Evolutionary conservation across 2,888 invertebrate species (phyloP), one percentile per base, ranked within the genome.

Genomic region (Tineola bisselliella): DNA sequence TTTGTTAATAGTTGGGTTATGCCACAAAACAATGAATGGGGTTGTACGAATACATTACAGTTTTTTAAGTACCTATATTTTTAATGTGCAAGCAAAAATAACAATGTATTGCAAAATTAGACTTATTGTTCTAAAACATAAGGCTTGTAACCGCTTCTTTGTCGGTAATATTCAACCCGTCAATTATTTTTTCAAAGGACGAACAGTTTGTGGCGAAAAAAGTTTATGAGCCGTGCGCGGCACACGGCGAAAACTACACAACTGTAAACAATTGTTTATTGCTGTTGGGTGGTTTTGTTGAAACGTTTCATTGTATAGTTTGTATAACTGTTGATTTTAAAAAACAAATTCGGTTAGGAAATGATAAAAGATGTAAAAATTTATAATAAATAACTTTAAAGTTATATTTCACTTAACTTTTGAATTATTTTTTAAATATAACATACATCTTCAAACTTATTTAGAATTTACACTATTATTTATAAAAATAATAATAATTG

Each of bases 1-100:
- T 79, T 83, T 76, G 77, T 75, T 70, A 75, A 78, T 73, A 75
- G 73, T 76, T 72, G 65, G 69, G 66, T 65, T 54, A 54, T 54
- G 54, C 19, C 3, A 38, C 38, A 38, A 17, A 48, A 48, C 48
- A 48, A 15, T 48, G n/a, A 48, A 48, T 12, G 10, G 2, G n/a
- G 38, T n/a, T 38, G 10, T 38, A 38, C 38, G n/a, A n/a, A 4
- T 25, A 25, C 25, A 25, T 25, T 25, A 6, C 25, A 25, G 25
- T 25, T 25, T 25, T 4, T 25, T 25, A 25, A 25, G 4, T 25
- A 25, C 6, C 25, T 6, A 25, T 6, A 4, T 25, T 6, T 25
- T 25, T 25, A 2, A 6, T 25, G 25, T 25, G 6, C 25, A 25
- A 25, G 6, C 25, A 25, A 38, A 38, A 38, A n/a, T 12, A 38